These are phyloP conservation scores for Drosophila prostipennis DNA, from an alignment of 2,888 invertebrate species.

Conservation along the genomic window DNA sequence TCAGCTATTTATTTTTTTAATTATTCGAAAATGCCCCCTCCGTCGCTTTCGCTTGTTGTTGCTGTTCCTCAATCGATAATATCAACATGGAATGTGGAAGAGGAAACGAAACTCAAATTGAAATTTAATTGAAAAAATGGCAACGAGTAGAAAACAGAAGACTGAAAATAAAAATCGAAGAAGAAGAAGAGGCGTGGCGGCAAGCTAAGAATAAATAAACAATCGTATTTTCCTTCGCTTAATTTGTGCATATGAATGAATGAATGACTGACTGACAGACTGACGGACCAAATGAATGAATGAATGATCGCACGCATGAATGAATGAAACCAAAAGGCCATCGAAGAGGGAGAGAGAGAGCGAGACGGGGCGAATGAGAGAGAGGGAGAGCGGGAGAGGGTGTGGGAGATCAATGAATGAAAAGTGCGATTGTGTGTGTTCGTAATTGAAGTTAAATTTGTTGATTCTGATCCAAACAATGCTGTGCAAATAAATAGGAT, in stretches of 20 bases:
- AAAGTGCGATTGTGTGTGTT: slow-evolving; percentile 24
- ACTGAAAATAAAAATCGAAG: slow-evolving; percentile 6
- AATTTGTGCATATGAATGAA: slow-evolving; percentile 70
- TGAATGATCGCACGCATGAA: slow-evolving; percentile 72
- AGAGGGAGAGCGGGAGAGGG: slow-evolving; percentile 1
- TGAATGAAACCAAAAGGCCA: slow-evolving; percentile 58
- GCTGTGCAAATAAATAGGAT: slow-evolving; percentile 5
- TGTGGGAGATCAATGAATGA: slow-evolving; percentile 41
- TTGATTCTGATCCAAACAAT: slow-evolving; percentile 31
- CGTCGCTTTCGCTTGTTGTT: slow-evolving; percentile 6
- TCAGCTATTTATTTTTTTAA: slow-evolving; percentile 1
- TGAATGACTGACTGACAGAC: slow-evolving; percentile 38
- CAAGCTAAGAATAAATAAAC: slow-evolving; percentile 67
- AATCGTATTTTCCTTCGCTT: slow-evolving; percentile 49
- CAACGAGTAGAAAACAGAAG: slow-evolving; percentile 25
- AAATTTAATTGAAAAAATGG: slow-evolving; percentile 67
- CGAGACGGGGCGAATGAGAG: neutral
- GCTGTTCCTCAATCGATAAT: slow-evolving; percentile 17
- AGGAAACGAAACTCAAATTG: slow-evolving; percentile 48
- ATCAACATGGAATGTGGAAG: slow-evolving; percentile 16
- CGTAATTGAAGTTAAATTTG: slow-evolving; percentile 37
- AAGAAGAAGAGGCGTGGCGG: slow-evolving; percentile 53
- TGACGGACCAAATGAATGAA: slow-evolving; percentile 22
- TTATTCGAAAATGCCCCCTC: slow-evolving; percentile 10
- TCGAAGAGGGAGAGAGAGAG: slow-evolving; percentile 15